Conservation (phyloP, 2,888 invertebrate genomes). For the Epinotia demarniana region DNA sequence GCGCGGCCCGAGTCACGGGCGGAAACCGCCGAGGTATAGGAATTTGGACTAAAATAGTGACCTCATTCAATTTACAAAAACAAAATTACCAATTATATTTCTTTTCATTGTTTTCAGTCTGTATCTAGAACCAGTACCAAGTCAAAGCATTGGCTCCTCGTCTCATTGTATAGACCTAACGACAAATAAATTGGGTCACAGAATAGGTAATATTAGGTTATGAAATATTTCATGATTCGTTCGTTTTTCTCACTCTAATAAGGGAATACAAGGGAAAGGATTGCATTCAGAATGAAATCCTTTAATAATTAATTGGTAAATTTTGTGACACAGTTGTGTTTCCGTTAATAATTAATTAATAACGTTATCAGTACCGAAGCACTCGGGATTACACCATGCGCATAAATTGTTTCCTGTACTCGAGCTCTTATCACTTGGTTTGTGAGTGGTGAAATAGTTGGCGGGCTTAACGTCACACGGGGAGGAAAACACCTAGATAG, state of each 20-base stretch:
- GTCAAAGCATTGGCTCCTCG: not conserved
- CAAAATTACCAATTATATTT: not conserved
- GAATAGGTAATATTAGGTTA: no score
- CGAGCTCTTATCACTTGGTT: slow-evolving; percentile 22
- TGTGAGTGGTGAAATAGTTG: slow-evolving; percentile 21
- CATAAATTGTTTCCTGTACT: slow-evolving; percentile 24
- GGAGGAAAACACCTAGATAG: slow-evolving; percentile 7
- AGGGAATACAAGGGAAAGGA: not conserved
- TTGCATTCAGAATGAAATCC: no score
- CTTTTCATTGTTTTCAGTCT: not conserved
- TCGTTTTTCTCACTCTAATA: not conserved
- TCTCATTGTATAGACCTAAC: not conserved
- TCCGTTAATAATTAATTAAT: slow-evolving; percentile 27
- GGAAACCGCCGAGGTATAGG: slow-evolving; percentile 8
- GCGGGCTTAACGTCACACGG: slow-evolving; percentile 14
- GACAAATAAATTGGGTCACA: no score
- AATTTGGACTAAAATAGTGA: not conserved
- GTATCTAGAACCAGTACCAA: not conserved
- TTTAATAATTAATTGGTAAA: not conserved
- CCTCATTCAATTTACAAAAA: not conserved
- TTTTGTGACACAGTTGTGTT: slow-evolving; percentile 8
- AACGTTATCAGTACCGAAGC: slow-evolving; percentile 21
- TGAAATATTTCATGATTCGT: not conserved
- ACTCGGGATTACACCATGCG: slow-evolving; percentile 23
- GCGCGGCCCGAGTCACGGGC: slow-evolving; percentile 45